These are phyloP conservation scores for Rhorus exstirpatorius DNA, from an alignment of 2,888 invertebrate genomes.

Conservation along the genomic window DNA sequence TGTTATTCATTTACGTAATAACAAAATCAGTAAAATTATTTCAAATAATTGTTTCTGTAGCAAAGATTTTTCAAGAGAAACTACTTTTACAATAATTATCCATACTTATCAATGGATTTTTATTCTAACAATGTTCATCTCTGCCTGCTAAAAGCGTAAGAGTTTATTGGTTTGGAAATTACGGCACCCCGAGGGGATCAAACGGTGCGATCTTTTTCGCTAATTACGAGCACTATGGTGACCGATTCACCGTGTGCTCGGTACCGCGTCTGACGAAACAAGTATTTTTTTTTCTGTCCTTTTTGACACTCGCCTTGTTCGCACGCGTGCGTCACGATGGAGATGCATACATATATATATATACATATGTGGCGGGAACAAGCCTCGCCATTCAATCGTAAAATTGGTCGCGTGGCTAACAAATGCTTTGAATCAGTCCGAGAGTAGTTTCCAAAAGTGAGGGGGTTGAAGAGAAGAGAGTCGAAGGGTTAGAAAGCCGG, in stretches of 20 bases:
- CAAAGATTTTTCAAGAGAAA: too few species aligned
- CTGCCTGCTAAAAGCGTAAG: too few species aligned
- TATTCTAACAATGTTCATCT: not conserved
- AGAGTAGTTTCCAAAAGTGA: constrained; percentile 41
- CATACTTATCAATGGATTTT: constrained; percentile 11
- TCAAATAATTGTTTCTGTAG: too few species aligned
- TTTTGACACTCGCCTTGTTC: constrained; percentile 51
- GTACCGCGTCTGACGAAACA: constrained; percentile 49
- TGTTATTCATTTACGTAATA: too few species aligned
- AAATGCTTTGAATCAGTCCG: constrained; percentile 77
- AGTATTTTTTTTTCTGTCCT: constrained; percentile 36
- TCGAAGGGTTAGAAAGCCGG: constrained; percentile 36
- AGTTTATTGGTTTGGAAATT: constrained; percentile 54
- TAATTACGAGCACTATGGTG: constrained; percentile 56
- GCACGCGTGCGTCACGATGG: constrained; percentile 22
- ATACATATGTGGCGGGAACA: constrained; percentile 71
- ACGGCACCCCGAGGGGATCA: constrained; percentile 45
- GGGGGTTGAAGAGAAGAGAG: constrained; percentile 34
- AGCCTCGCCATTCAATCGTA: constrained; percentile 76
- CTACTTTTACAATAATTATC: not conserved
- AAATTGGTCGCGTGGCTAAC: constrained; percentile 83
- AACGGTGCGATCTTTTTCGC: constrained; percentile 62
- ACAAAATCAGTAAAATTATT: too few species aligned
- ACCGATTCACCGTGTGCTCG: constrained; percentile 26
- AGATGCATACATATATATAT: constrained; percentile 39